phyloP scores from a whole-genome alignment of 23 tunicate genomes.

The Phallusia fumigata region DNA sequence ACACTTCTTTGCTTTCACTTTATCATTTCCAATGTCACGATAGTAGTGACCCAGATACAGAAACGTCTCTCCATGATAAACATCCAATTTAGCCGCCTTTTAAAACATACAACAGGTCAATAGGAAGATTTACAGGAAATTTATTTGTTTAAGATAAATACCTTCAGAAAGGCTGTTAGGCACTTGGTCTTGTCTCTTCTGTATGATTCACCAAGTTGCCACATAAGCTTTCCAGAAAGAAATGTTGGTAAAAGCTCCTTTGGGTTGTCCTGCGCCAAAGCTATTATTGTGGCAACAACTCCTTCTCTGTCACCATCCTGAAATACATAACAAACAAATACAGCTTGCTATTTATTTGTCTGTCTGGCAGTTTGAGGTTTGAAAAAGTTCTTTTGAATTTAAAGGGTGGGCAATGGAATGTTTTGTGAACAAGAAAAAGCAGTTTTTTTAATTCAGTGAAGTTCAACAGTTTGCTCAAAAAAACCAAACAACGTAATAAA shows the following conservation, averaged over 20 bases:
- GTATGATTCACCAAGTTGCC: slow-evolving; percentile 36
- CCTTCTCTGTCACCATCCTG: slow-evolving; percentile 35
- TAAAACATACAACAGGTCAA: too few species aligned
- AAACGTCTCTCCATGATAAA: slow-evolving; percentile 48
- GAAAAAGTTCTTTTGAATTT: too few species aligned
- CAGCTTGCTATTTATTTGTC: too few species aligned
- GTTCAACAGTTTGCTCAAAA: too few species aligned
- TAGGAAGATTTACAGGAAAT: not conserved
- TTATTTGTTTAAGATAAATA: not conserved
- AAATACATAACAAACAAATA: too few species aligned
- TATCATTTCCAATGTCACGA: slow-evolving; percentile 42
- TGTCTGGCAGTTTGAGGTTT: too few species aligned
- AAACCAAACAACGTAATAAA: too few species aligned
- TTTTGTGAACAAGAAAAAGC: too few species aligned
- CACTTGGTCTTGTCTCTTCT: slow-evolving; percentile 57
- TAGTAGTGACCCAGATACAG: slow-evolving; percentile 75
- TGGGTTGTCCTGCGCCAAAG: slow-evolving; percentile 14
- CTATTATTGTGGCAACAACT: slow-evolving; percentile 20
- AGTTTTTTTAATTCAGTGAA: too few species aligned
- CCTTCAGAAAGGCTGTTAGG: slow-evolving; percentile 65
- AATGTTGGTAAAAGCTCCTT: slow-evolving; percentile 25
- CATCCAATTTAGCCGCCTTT: slow-evolving; percentile 80
- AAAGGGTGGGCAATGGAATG: too few species aligned
- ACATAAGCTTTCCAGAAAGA: slow-evolving; percentile 57
- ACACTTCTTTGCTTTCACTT: slow-evolving; percentile 46